Base-by-base conservation (phyloP, 2,888 invertebrate species). In the Lepidochitona cinerea region DNA sequence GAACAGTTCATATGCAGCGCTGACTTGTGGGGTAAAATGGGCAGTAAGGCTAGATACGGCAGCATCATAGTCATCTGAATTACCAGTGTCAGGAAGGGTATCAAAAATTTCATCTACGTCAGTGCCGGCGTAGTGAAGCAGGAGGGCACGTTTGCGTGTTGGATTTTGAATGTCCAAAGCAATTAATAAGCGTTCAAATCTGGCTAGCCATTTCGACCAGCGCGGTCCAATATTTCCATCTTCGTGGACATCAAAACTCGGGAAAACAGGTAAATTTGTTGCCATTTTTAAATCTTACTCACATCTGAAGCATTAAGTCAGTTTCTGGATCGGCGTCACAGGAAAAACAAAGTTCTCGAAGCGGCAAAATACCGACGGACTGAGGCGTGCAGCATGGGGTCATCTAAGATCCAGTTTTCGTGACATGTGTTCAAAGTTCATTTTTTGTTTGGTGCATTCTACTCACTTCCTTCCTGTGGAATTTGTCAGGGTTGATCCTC, bases 131-230 rank as follows among this genome's bases (percentile, higher is more conserved):
- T 59, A 71, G 37, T 71, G 71, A 14, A 59, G 64, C 18, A 71
- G 49, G 14, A 71, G 35, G 5, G 37, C 71, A 53, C 71, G 59
- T 32, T 71, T 71, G 3, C 64, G 54, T 29, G 36, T 64, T 4
- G 18, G 33, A 33, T 71, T 32, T 12, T 59, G 6, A 32, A 71
- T 59, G 37, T 49, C 64, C 23, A 71, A n/a, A 18, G 41, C 71
- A n/a, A 49, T 64, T 23, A 37, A 26, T n/a, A 71, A 49, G n/a
- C 71, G 59, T 37, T 71, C 71, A 71, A 71, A 71, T 26, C 64
- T n/a, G 14, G 37, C n/a, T 18, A 64, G 33, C 71, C 71, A 71
- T 59, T 64, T 70, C 1, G 37, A 18, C 54, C 70, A 70, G 14
- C 65, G 37, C n/a, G 37, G 37, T 9, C 64, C 71, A 36, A 35